Evolutionary conservation across 2,888 invertebrate species (phyloP).

Genomic region (Synanthedon formicaeformis): DNA sequence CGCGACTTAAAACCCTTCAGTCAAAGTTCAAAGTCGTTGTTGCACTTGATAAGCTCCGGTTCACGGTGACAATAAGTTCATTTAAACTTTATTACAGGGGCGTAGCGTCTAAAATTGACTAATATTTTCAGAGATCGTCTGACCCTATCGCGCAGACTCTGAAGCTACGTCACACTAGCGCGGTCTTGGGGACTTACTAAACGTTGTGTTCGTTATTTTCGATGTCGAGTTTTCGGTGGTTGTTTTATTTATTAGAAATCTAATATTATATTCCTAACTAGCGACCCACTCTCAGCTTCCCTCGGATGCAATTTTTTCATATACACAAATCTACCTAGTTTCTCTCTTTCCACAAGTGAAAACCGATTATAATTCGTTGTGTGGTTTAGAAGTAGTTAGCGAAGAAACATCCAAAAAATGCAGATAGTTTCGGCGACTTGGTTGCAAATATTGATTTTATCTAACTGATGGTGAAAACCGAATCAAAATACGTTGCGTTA

Average conservation of each 20-base stretch:
- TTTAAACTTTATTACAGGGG: slow-evolving; percentile 41
- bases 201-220: slow-evolving; percentile 21
- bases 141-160: slow-evolving; percentile 36
- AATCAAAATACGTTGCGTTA: no score
- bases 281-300: no score
- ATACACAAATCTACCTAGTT: no score
- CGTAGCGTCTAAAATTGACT: slow-evolving; percentile 44
- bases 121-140: slow-evolving; percentile 23
- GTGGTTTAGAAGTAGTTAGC: no score
- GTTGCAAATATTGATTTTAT: no score
- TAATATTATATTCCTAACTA: no score
- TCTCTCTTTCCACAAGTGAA: no score
- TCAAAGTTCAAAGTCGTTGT: neutral
- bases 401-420: no score
- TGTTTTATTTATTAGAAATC: slow-evolving; percentile 4
- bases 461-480: no score
- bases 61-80: slow-evolving; percentile 26
- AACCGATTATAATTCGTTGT: no score
- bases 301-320: no score
- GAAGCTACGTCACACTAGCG: slow-evolving; percentile 57
- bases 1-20: neutral
- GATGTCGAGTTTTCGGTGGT: slow-evolving; percentile 13
- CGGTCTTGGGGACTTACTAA: slow-evolving; percentile 41
- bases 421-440: no score
- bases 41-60: slow-evolving; percentile 28